Conservation (phyloP, 2,888 invertebrate genomes). For the Chromoteleia sp. region DNA sequence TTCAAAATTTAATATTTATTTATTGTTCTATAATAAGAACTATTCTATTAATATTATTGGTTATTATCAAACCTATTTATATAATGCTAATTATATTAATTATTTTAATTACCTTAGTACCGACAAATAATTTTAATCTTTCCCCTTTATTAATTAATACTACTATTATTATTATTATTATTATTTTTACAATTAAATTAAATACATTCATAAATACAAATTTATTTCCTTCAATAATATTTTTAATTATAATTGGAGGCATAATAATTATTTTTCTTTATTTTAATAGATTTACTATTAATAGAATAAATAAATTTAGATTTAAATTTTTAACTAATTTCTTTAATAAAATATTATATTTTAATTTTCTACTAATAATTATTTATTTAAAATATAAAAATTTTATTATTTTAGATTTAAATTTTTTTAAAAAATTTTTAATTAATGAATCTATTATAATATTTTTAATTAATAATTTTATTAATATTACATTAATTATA, state of each 20-base stretch:
- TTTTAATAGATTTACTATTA: slow-evolving; percentile 86
- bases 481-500: slow-evolving; percentile 77
- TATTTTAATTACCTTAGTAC: too few species aligned
- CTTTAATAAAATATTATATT: slow-evolving; percentile 62
- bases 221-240: slow-evolving; percentile 88
- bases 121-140: too few species aligned
- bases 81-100: too few species aligned
- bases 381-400: neutral
- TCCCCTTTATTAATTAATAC: too few species aligned
- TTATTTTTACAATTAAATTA: slow-evolving; percentile 85
- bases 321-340: slow-evolving; percentile 19
- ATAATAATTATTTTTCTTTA: slow-evolving; percentile 89
- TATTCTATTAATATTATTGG: too few species aligned
- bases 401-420: neutral
- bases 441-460: slow-evolving; percentile 9
- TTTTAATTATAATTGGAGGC: slow-evolving; percentile 88
- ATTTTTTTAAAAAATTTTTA: slow-evolving; percentile 1
- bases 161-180: slow-evolving; percentile 83
- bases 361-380: slow-evolving; percentile 70
- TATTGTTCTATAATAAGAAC: too few species aligned
- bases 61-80: too few species aligned
- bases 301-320: slow-evolving; percentile 79
- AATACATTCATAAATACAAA: slow-evolving; percentile 84
- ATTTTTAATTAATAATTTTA: slow-evolving; percentile 75
- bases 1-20: too few species aligned